Evolutionary conservation across 2,888 invertebrate species (phyloP), one percentile per base, ranked within the genome.

Genomic region (Macrosiphum euphorbiae): DNA sequence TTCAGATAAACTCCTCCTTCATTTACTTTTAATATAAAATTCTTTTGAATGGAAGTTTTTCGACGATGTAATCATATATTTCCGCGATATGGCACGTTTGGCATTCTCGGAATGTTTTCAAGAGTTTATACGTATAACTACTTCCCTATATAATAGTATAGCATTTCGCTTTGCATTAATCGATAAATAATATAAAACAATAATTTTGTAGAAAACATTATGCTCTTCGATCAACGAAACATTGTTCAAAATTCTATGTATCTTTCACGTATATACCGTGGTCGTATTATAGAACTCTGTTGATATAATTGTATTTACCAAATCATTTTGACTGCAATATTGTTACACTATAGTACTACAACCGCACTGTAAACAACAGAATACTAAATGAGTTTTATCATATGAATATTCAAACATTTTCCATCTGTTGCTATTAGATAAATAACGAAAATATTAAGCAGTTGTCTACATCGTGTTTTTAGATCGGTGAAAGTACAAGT

Each of bases 61-160:
- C 50, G 28, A 85, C 44, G 44, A n/a, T 91, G 67, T 78, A 55
- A 84, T 91, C 52, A 20, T 55, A 91, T 91, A 85, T 91, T 85
- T 91, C 52, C 20, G 67, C 47, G 47, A 67, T n/a, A n/a, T 28
- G 28, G 58, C 58, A 28, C 47, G 47, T 67, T 61, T 28, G 44
- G 41, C n/a, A 91, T 91, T 91, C 41, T 11, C 0, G 84, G 78
- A 91, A 91, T 84, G 90, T 85, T 41, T 55, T 24, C 5, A 35
- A 84, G 26, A 84, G 55, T 58, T 55, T 26, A 41, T 50, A 87
- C 50, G 50, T 52, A 87, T 87, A n/a, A 87, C n/a, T 35, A 20
- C 35, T 78, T 20, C 35, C 35, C 35, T 16, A n/a, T 44, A 44
- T 44, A 44, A 44, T 67, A 67, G 35, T 35, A 35, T 78, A 78